Percentiles rank a stretch among this genome's conserved stretches.
Evolutionary conservation across 37 sponge, comb jelly and placozoan species (phyloP).

Genomic region (Oopsacas minuta): DNA sequence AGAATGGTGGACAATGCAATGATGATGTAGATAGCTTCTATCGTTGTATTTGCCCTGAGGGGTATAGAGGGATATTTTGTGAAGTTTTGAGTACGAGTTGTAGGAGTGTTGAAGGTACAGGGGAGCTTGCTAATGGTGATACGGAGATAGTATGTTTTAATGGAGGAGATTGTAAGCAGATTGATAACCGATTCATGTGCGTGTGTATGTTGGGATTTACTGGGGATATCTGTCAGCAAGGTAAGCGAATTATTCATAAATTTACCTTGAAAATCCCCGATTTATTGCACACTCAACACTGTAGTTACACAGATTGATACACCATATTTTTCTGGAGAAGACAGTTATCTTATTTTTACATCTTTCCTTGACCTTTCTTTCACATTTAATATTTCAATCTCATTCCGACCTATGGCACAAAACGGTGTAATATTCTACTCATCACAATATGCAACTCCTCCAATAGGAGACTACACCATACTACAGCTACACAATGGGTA

Average conservation of each 20-base stretch:
- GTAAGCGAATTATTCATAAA: neutral
- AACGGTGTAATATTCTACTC: neutral
- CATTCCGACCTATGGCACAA: neutral
- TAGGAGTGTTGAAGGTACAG: neutral
- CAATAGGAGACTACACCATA: neutral
- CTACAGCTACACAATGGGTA: neutral
- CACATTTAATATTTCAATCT: neutral
- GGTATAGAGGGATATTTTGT: conserved; percentile 39
- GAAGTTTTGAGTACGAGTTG: conserved; percentile 7
- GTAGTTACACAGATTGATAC: neutral
- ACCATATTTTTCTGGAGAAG: neutral
- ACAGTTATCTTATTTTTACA: neutral
- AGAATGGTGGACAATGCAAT: conserved; percentile 41
- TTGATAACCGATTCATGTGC: neutral
- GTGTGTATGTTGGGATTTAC: neutral
- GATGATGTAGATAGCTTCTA: neutral
- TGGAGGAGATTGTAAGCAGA: neutral
- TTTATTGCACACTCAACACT: neutral
- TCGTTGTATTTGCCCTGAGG: conserved; percentile 31
- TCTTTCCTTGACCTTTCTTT: neutral
- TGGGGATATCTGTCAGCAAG: neutral
- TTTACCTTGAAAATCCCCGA: neutral
- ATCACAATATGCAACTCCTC: neutral
- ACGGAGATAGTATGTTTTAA: neutral
- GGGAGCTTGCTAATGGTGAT: neutral